Conservation (phyloP, 2,797 vertebrate genomes). For the Ara ararauna region DNA sequence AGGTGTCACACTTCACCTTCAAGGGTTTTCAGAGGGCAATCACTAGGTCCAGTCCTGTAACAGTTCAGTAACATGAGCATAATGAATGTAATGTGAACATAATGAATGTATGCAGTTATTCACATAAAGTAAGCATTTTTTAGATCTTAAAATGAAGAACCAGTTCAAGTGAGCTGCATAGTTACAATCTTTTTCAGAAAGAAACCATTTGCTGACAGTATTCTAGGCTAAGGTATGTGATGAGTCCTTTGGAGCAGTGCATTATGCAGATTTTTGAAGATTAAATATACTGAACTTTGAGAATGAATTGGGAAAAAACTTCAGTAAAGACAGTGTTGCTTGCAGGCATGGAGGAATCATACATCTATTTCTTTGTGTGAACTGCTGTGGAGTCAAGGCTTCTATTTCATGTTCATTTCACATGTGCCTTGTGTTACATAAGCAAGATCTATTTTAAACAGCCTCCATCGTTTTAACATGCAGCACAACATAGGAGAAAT, state of each 20-base stretch:
- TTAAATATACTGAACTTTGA: not conserved
- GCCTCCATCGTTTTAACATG: not conserved
- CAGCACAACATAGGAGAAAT: not conserved
- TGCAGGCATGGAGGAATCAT: not conserved
- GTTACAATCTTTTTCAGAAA: not conserved
- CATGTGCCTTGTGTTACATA: not conserved
- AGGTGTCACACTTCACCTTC: not conserved
- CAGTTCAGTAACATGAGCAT: not conserved
- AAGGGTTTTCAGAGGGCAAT: not conserved
- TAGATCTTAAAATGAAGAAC: not conserved
- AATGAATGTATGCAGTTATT: not conserved
- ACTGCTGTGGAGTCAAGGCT: not conserved
- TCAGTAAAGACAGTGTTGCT: not conserved
- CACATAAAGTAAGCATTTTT: not conserved
- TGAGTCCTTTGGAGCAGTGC: not conserved
- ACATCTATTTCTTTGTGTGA: not conserved
- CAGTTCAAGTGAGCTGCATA: not conserved
- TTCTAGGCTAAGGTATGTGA: not conserved
- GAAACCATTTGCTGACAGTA: not conserved
- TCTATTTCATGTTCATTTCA: not conserved
- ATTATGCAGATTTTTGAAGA: not conserved
- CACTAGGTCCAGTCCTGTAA: not conserved
- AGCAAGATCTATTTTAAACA: slow-evolving; percentile 23
- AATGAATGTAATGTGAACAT: not conserved
- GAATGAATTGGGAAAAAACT: not conserved